phyloP scores from a whole-genome alignment of 2,888 invertebrate species.

The Scaptomyza flava region DNA sequence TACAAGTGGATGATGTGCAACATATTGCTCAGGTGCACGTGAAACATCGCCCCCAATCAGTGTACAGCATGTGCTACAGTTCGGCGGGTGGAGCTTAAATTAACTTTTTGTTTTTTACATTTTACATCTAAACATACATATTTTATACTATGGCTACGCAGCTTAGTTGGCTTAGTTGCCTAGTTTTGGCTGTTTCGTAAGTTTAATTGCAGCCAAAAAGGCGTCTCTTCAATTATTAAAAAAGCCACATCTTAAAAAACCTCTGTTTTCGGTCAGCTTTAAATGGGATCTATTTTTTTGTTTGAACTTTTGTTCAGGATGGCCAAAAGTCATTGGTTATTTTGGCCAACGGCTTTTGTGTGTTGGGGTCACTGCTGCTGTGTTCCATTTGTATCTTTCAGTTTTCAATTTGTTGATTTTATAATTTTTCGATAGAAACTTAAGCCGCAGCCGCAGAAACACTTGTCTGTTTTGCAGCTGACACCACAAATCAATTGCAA shows the following conservation, averaged over 20 bases:
- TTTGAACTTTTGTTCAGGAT: neutral
- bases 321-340: neutral
- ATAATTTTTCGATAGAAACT: constrained; percentile 57
- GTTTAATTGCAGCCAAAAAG: neutral
- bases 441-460: constrained; percentile 75
- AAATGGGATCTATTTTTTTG: constrained; percentile 29
- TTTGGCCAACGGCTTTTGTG: constrained; percentile 17
- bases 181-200: neutral
- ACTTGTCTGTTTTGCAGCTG: constrained; percentile 67
- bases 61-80: constrained; percentile 49
- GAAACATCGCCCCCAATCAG: constrained; percentile 34
- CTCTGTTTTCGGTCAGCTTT: constrained; percentile 18
- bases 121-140: constrained; percentile 12
- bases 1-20: constrained; percentile 73
- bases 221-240: constrained; percentile 39
- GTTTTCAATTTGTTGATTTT: constrained; percentile 68
- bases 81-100: constrained; percentile 32
- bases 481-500: constrained; percentile 79
- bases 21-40: constrained; percentile 62
- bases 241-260: constrained; percentile 19
- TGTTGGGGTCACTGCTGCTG: constrained; percentile 25
- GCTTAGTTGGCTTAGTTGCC: constrained; percentile 22
- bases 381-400: constrained; percentile 30
- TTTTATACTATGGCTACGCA: constrained; percentile 36
- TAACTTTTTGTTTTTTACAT: neutral